These are phyloP conservation scores for Ferrisia virgata DNA, from an alignment of 2,888 invertebrate genomes.

Conservation along the genomic window DNA sequence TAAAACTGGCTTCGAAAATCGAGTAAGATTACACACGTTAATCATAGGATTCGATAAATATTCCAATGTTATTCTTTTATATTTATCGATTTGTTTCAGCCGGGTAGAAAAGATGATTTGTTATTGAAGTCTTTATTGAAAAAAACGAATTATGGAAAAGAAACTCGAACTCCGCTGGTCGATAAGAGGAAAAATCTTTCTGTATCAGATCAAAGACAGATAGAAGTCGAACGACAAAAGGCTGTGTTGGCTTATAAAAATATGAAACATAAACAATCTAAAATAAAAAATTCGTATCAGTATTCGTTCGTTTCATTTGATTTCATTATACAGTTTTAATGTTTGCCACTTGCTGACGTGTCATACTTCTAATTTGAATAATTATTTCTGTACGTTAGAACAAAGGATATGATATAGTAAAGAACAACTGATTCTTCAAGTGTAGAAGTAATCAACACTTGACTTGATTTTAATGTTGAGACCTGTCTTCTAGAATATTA, in stretches of 20 bases:
- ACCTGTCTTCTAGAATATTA: too few relatives aligned
- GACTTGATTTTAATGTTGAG: too few relatives aligned
- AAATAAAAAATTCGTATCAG: background rate
- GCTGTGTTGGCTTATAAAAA: constrained; percentile 61
- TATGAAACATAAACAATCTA: constrained; percentile 54
- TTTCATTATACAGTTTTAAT: too few relatives aligned
- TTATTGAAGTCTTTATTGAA: constrained; percentile 60
- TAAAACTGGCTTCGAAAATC: constrained; percentile 51
- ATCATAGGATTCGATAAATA: constrained; percentile 35
- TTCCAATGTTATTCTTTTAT: background rate
- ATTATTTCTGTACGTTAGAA: too few relatives aligned
- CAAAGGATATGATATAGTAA: too few relatives aligned
- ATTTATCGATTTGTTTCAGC: constrained; percentile 55
- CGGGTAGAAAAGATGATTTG: constrained; percentile 61
- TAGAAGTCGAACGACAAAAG: constrained; percentile 62
- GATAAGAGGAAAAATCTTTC: constrained; percentile 64
- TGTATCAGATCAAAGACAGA: constrained; percentile 58
- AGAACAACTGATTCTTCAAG: too few relatives aligned
- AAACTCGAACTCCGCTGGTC: constrained; percentile 52
- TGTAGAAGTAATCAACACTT: too few relatives aligned
- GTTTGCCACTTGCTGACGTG: too few relatives aligned
- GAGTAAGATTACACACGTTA: constrained; percentile 1
- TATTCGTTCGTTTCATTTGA: too few relatives aligned
- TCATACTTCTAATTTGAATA: too few relatives aligned
- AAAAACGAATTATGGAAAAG: constrained; percentile 48